A percentile compares a stretch with the other conserved stretches of the same genome.
phyloP scores from a whole-genome alignment of 1,140 invertebrate genomes.

The Choristoneura fumiferana region DNA sequence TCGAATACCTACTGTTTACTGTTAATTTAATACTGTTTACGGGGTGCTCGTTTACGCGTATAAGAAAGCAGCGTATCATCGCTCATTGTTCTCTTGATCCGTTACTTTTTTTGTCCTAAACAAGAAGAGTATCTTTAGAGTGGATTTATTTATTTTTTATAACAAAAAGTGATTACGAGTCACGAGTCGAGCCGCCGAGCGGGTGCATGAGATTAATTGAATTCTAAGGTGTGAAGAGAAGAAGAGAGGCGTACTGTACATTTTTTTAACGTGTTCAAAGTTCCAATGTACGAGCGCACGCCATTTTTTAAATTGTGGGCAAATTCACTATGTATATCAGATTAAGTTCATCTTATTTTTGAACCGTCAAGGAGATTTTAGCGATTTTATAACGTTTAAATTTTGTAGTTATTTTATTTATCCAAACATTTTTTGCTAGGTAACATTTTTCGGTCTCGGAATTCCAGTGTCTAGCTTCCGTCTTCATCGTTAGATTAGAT shows the following conservation, averaged over 20 bases:
- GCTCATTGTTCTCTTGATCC: slow-evolving; percentile 50
- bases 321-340: too few species aligned
- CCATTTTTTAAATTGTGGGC: slow-evolving; percentile 5
- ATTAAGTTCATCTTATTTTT: too few species aligned
- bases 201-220: slow-evolving; percentile 68
- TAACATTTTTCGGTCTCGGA: too few species aligned
- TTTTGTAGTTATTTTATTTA: too few species aligned
- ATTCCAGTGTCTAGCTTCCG: too few species aligned
- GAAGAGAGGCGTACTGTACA: slow-evolving; percentile 27
- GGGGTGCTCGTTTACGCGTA: slow-evolving; percentile 32
- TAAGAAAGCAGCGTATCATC: slow-evolving; percentile 46
- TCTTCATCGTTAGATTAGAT: too few species aligned
- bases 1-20: not conserved
- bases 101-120: slow-evolving; percentile 55
- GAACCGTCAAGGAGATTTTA: too few species aligned
- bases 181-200: slow-evolving; percentile 55
- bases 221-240: slow-evolving; percentile 66
- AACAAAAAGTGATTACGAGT: slow-evolving; percentile 70
- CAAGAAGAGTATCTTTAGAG: slow-evolving; percentile 34
- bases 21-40: slow-evolving; percentile 4
- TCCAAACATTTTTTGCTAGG: too few species aligned
- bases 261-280: slow-evolving; percentile 27
- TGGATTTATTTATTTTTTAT: slow-evolving; percentile 44
- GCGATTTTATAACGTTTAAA: too few species aligned
- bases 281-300: slow-evolving; percentile 27